These are phyloP conservation scores for Dolichoris vasculosae DNA, from an alignment of 1,140 invertebrate species.

Conservation along the genomic window DNA sequence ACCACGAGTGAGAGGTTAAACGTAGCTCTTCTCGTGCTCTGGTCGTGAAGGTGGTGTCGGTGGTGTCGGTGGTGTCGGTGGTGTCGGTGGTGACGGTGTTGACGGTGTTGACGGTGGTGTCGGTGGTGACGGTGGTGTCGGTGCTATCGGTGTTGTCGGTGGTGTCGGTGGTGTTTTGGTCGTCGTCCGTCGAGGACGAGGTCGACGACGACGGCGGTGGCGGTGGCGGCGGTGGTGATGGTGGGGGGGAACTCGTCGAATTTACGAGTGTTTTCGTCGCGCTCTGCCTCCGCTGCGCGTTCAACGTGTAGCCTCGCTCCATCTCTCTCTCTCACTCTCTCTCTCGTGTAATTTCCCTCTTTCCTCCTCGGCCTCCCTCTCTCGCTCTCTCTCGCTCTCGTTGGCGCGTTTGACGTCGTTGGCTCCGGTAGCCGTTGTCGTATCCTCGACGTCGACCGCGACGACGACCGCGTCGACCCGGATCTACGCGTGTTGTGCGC, in stretches of 20 bases:
- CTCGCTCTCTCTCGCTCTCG: neutral
- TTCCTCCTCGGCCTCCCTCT: neutral
- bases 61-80: too few species aligned
- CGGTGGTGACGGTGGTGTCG: neutral
- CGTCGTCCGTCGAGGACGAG: too few species aligned
- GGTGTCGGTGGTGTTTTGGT: too few species aligned
- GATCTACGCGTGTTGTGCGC: neutral
- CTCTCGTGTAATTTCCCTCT: neutral
- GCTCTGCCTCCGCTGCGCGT: neutral
- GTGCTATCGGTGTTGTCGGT: neutral
- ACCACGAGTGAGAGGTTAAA: neutral
- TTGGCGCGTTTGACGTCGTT: constrained; percentile 37
- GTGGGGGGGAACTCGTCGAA: neutral
- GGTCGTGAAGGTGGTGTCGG: neutral
- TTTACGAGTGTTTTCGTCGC: neutral
- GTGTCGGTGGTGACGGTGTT: too few species aligned
- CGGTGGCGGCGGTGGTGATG: neutral
- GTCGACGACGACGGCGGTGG: too few species aligned
- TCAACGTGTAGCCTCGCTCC: constrained; percentile 16
- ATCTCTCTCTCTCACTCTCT: neutral
- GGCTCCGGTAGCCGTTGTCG: neutral
- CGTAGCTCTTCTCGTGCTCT: neutral
- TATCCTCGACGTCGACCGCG: neutral
- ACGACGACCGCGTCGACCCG: neutral
- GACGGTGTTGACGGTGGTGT: too few species aligned